A percentile compares a stretch with the other conserved stretches of the same genome.
These are phyloP conservation scores for Forbesichthys papilliferus DNA, from an alignment of 2,113 vertebrate species.

Conservation along the genomic window DNA sequence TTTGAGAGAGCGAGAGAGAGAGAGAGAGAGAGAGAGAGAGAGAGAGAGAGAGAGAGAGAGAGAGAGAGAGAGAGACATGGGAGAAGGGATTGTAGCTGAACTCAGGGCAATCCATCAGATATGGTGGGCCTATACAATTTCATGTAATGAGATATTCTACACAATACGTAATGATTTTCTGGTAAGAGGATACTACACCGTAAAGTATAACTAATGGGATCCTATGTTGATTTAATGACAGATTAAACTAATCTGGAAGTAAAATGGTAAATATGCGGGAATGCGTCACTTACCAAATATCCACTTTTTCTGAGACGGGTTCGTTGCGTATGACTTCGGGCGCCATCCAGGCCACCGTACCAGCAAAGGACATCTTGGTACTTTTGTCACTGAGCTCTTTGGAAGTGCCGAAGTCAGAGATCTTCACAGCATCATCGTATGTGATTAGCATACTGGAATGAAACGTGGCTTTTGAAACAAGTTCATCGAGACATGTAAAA, in stretches of 20 bases:
- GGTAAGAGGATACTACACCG: slow-evolving; percentile 52
- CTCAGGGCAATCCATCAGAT: slow-evolving; percentile 65
- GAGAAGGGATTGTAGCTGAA: slow-evolving; percentile 23
- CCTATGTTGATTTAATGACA: slow-evolving; percentile 42
- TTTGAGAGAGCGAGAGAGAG: too few relatives aligned
- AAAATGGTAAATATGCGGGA: slow-evolving; percentile 6
- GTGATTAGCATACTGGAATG: slow-evolving; percentile 93
- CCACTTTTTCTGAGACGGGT: slow-evolving; percentile 97
- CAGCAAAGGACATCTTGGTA: slow-evolving; percentile 99
- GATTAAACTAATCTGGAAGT: slow-evolving; percentile 35
- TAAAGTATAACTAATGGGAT: slow-evolving; percentile 55
- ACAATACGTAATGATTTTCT: slow-evolving; percentile 68
- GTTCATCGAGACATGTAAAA: not conserved
- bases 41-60: too few relatives aligned
- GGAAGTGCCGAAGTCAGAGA: slow-evolving; percentile 98
- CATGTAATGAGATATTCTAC: slow-evolving; percentile 73
- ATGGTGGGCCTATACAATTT: slow-evolving; percentile 67
- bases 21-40: too few relatives aligned
- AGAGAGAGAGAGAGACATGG: not conserved
- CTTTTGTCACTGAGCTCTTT: slow-evolving; percentile 98
- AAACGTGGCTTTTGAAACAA: not conserved
- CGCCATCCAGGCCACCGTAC: slow-evolving; percentile 99
- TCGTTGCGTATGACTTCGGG: slow-evolving; percentile 97
- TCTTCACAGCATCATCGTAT: slow-evolving; percentile 97
- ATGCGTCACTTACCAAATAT: slow-evolving; percentile 88